Conservation (phyloP, 2,888 invertebrate genomes). For the Cacoxenus indagator region DNA sequence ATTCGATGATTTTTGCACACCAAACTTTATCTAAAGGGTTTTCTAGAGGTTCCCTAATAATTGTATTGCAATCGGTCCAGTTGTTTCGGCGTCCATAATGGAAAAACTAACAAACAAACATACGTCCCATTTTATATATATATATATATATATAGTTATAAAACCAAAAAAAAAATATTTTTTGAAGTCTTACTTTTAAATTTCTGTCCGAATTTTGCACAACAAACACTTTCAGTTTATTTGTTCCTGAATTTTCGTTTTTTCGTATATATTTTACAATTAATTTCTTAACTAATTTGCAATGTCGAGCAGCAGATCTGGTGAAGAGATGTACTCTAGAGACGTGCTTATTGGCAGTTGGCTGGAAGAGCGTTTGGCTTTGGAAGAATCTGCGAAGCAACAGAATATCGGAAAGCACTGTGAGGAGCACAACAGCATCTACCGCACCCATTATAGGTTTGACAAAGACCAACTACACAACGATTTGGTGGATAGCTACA, state of each 20-base stretch:
- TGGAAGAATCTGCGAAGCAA: background rate
- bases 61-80: no score
- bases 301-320: background rate
- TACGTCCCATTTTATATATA: no score
- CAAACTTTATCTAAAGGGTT: no score
- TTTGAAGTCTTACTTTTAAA: background rate
- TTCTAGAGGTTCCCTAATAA: no score
- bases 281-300: background rate
- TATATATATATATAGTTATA: no score
- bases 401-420: background rate
- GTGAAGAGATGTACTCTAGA: constrained; percentile 1
- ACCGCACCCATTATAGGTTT: background rate
- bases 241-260: background rate
- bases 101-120: no score
- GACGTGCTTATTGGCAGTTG: constrained; percentile 7
- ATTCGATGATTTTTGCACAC: no score
- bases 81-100: no score
- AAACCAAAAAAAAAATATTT: background rate
- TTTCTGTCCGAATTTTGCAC: background rate
- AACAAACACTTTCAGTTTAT: background rate
- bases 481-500: background rate
- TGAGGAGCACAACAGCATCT: background rate
- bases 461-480: background rate
- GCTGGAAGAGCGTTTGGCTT: background rate
- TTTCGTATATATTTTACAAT: background rate